A percentile compares a stretch with the other conserved stretches of the same genome.
Evolutionary conservation across 2,113 vertebrate species (phyloP).

Genomic region (Octodon degus): DNA sequence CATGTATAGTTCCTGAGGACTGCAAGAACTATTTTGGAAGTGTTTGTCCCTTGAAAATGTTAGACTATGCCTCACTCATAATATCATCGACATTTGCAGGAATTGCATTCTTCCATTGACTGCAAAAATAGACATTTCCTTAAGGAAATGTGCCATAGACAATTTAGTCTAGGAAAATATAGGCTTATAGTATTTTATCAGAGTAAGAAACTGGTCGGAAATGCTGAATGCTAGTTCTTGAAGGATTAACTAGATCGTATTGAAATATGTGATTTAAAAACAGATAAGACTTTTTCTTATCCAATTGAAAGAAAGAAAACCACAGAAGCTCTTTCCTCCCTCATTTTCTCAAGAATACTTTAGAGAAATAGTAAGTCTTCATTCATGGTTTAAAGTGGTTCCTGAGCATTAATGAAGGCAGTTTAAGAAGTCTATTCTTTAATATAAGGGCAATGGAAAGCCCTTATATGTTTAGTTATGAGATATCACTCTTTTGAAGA

Average conservation of each 20-base stretch:
- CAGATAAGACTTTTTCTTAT: slow-evolving; percentile 67
- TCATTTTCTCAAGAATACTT: slow-evolving; percentile 24
- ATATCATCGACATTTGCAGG: background rate
- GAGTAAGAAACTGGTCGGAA: slow-evolving; percentile 82
- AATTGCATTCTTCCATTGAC: slow-evolving; percentile 39
- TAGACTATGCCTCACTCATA: background rate
- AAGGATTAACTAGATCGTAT: slow-evolving; percentile 84
- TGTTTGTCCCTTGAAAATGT: background rate
- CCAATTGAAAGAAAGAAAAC: slow-evolving; percentile 64
- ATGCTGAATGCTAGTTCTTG: slow-evolving; percentile 81
- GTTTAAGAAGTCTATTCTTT: background rate
- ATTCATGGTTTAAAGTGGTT: background rate
- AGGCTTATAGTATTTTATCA: slow-evolving; percentile 83
- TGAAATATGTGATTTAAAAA: slow-evolving; percentile 82
- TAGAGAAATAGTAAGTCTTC: background rate
- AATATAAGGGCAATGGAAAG: background rate
- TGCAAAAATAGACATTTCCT: slow-evolving; percentile 59
- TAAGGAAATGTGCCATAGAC: slow-evolving; percentile 67
- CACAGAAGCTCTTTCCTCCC: background rate
- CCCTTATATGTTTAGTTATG: background rate
- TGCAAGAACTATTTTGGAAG: background rate
- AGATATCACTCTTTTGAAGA: background rate
- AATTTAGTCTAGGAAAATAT: slow-evolving; percentile 43
- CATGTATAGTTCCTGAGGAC: background rate
- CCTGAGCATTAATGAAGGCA: background rate